A percentile compares a stretch with the other conserved stretches of the same genome.
phyloP scores from a whole-genome alignment of 2,888 invertebrate species.

The Onthophagus sagittarius region DNA sequence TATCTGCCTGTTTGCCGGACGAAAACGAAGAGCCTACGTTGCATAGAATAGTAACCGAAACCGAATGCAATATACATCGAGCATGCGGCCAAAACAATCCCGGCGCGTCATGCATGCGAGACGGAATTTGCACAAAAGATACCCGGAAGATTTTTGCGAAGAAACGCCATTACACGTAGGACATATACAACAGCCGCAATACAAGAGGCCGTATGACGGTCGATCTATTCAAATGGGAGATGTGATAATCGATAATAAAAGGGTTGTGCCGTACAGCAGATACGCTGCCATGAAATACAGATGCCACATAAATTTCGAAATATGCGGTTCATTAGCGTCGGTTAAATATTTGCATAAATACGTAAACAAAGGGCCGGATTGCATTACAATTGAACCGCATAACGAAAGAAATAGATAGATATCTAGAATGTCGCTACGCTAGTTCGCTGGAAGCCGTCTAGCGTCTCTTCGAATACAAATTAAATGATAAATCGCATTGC shows the following conservation, averaged over 20 bases:
- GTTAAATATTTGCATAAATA: not conserved
- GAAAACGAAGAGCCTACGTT: constrained; percentile 6
- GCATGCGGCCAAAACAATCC: too few relatives aligned
- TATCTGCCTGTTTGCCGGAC: constrained; percentile 6
- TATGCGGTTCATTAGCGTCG: not conserved
- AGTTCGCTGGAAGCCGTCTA: not conserved
- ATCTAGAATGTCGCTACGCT: not conserved
- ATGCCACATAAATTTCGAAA: too few relatives aligned
- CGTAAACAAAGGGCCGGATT: not conserved
- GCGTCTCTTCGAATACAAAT: not conserved
- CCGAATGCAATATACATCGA: too few relatives aligned
- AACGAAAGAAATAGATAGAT: not conserved
- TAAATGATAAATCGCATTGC: not conserved
- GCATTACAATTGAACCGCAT: not conserved
- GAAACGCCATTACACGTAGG: constrained; percentile 29
- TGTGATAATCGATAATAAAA: not conserved
- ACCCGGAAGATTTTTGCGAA: constrained; percentile 24
- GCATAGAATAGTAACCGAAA: too few relatives aligned
- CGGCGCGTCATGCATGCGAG: too few relatives aligned
- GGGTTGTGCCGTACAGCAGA: not conserved
- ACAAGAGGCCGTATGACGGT: not conserved
- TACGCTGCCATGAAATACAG: too few relatives aligned
- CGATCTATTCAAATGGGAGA: not conserved
- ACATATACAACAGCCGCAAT: not conserved
- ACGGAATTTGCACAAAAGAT: too few relatives aligned